phyloP scores from a whole-genome alignment of 2,797 vertebrate genomes.

The Chiloscyllium punctatum region DNA sequence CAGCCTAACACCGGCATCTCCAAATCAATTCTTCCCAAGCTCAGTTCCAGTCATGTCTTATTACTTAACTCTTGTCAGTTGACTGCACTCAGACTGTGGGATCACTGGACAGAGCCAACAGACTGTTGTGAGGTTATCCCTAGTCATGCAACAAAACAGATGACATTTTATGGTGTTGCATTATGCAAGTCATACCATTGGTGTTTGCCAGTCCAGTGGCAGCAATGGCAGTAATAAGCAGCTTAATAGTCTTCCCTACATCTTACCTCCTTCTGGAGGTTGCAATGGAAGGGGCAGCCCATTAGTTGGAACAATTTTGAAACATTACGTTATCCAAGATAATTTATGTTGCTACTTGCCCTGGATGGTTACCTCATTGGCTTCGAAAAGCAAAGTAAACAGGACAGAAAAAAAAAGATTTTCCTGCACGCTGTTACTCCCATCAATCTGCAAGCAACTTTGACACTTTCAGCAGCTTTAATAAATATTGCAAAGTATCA shows the following conservation, averaged over 20 bases:
- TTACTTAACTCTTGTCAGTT: neutral
- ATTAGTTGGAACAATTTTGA: neutral
- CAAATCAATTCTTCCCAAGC: neutral
- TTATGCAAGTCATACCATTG: no score
- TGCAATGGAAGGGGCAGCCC: neutral
- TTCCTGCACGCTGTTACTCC: no score
- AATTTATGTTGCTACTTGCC: neutral
- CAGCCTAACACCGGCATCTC: no score
- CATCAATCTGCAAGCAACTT: neutral
- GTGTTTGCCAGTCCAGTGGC: neutral
- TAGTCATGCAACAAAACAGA: neutral
- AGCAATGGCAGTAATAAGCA: neutral
- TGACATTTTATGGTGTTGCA: neutral
- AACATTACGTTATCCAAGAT: neutral
- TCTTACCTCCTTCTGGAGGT: neutral
- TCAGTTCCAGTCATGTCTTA: neutral
- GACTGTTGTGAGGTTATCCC: neutral
- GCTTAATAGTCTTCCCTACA: neutral
- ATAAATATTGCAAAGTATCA: neutral
- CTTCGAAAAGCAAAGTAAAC: neutral
- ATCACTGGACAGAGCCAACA: neutral
- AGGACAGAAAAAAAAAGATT: neutral
- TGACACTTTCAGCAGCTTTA: no score
- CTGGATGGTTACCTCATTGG: neutral
- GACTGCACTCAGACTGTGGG: neutral